Evolutionary conservation across 2,888 invertebrate species (phyloP).

Genomic region (Polydrusus pterygomalis): DNA sequence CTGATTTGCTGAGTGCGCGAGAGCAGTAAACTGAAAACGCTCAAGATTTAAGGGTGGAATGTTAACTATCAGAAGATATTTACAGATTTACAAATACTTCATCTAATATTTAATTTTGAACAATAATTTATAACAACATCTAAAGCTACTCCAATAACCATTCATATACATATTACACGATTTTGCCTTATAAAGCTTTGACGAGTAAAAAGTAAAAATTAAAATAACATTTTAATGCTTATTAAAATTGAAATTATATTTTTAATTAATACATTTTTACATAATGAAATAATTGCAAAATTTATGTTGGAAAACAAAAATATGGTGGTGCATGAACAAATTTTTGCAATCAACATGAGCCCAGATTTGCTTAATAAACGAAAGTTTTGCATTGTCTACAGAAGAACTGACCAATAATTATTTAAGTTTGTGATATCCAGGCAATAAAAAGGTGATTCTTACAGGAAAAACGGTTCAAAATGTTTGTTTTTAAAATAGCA

Average conservation of each 20-base stretch:
- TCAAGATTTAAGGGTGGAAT: neutral
- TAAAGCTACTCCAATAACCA: neutral
- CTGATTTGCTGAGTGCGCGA: too few relatives aligned
- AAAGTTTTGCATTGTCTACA: too few relatives aligned
- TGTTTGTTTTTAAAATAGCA: too few relatives aligned
- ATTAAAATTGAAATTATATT: neutral
- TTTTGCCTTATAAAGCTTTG: neutral
- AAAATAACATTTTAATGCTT: conserved; percentile 2
- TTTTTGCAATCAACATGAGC: neutral
- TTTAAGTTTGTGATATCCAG: too few relatives aligned
- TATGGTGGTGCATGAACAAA: neutral
- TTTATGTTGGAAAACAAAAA: too few relatives aligned
- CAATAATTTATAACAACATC: neutral
- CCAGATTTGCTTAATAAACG: too few relatives aligned
- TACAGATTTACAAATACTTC: neutral
- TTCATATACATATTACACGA: neutral
- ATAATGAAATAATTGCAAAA: neutral
- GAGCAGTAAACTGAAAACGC: neutral
- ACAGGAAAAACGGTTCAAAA: too few relatives aligned
- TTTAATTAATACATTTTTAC: conserved; percentile 1
- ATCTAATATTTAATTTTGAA: neutral
- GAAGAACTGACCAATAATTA: too few relatives aligned
- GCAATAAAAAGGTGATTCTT: too few relatives aligned
- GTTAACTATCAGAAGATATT: neutral
- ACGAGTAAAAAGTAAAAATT: neutral